Conservation (phyloP, 2,113 vertebrate species). For the Centrocercus urophasianus region DNA sequence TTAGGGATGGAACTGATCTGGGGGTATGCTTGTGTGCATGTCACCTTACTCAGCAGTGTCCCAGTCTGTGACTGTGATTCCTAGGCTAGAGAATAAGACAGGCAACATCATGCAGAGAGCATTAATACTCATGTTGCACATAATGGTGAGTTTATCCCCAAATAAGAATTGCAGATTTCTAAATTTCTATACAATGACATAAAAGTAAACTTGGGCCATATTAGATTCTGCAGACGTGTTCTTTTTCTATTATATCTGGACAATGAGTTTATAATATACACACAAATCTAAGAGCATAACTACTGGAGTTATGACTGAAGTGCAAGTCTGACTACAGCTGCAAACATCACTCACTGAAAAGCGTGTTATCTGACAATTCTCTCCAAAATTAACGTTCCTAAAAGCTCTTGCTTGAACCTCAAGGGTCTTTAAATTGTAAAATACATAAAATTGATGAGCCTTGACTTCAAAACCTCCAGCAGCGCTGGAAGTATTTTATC, state of each 20-base stretch:
- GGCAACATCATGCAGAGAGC: not conserved
- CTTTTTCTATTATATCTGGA: not conserved
- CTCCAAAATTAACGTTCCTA: slow-evolving; percentile 40
- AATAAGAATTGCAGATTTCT: not conserved
- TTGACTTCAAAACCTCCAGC: slow-evolving; percentile 11
- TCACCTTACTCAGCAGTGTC: not conserved
- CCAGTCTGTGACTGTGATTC: not conserved
- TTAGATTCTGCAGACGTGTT: not conserved
- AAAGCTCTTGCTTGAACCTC: slow-evolving; percentile 18
- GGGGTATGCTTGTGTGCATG: accelerated
- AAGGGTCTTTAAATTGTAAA: not conserved
- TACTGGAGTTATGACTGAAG: not conserved
- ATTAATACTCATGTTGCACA: not conserved
- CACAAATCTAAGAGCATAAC: not conserved
- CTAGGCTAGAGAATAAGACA: not conserved
- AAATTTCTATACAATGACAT: not conserved
- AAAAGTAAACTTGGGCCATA: not conserved
- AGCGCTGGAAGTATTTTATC: slow-evolving; percentile 29
- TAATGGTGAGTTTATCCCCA: not conserved
- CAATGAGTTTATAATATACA: not conserved
- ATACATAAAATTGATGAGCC: slow-evolving; percentile 24
- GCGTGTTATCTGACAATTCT: not conserved
- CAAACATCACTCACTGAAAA: not conserved
- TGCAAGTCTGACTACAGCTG: not conserved
- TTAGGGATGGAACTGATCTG: not conserved